Conservation (phyloP, 2,888 invertebrate species). For the Synergus umbraculus region DNA sequence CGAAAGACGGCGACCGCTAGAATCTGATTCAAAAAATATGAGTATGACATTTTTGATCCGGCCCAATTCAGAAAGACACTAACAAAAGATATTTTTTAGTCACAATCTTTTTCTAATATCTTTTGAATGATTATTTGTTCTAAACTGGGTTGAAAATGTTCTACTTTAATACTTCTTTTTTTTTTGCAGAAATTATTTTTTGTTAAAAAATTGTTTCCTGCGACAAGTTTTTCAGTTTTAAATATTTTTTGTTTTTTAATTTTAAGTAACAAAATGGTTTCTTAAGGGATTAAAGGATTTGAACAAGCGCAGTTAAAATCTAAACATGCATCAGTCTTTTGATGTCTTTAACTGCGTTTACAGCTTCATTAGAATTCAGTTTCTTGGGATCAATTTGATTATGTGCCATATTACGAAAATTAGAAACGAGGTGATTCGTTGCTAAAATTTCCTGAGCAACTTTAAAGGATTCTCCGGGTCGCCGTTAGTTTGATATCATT, state of each 20-base stretch:
- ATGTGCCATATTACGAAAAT: constrained; percentile 23
- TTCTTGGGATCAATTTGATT: constrained; percentile 36
- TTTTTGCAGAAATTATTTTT: too few relatives aligned
- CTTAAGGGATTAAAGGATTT: constrained; percentile 10
- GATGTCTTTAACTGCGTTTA: constrained; percentile 35
- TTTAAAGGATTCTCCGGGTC: constrained; percentile 24
- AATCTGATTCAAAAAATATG: not conserved
- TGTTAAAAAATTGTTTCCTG: too few relatives aligned
- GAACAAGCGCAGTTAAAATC: constrained; percentile 37
- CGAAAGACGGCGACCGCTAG: constrained; percentile 34
- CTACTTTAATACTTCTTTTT: too few relatives aligned
- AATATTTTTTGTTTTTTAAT: constrained; percentile 16
- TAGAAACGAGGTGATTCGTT: constrained; percentile 20
- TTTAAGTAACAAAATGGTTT: not conserved
- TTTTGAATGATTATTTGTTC: too few relatives aligned
- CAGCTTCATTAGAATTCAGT: constrained; percentile 30
- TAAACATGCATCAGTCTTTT: constrained; percentile 40
- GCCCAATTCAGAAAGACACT: too few relatives aligned
- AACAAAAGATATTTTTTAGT: too few relatives aligned
- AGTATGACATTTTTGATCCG: too few relatives aligned
- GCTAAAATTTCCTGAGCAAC: constrained; percentile 31
- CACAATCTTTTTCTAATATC: too few relatives aligned
- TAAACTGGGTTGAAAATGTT: too few relatives aligned
- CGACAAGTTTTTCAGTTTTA: too few relatives aligned
- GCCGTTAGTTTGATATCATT: constrained; percentile 29